A percentile compares a stretch with the other conserved stretches of the same genome.
Evolutionary conservation across 2,888 invertebrate genomes (phyloP).

Genomic region (Augochlorella aurata): DNA sequence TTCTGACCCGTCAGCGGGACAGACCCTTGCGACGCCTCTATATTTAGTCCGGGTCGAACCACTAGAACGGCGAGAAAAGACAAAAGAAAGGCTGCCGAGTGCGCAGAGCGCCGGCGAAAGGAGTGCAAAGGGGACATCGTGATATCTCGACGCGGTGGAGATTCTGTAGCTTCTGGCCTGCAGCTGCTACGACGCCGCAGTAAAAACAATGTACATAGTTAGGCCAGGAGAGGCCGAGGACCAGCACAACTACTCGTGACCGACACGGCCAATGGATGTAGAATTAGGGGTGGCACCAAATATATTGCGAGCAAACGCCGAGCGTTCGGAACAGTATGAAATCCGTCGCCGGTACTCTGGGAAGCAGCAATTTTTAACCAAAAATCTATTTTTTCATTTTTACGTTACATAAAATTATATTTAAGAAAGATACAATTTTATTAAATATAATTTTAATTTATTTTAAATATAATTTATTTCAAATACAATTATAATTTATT

Average conservation of each 20-base stretch:
- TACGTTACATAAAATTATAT: too few species aligned
- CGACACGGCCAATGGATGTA: conserved; percentile 22
- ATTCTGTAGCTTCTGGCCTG: conserved; percentile 62
- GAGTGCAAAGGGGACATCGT: conserved; percentile 56
- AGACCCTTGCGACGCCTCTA: conserved; percentile 71
- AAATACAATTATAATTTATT: too few species aligned
- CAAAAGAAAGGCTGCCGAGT: conserved; percentile 62
- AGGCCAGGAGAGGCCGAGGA: conserved; percentile 24
- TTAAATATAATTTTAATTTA: too few species aligned
- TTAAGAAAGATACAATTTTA: too few species aligned
- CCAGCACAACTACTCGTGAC: conserved; percentile 1
- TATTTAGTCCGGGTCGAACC: conserved; percentile 69
- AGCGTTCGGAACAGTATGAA: neutral
- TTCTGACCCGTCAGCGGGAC: conserved; percentile 71
- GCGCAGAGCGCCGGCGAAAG: conserved; percentile 45
- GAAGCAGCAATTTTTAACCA: too few species aligned
- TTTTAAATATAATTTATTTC: too few species aligned
- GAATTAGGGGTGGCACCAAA: conserved; percentile 10
- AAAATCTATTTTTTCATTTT: too few species aligned
- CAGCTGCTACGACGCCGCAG: conserved; percentile 54
- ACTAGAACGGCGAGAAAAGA: conserved; percentile 69
- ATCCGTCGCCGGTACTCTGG: neutral
- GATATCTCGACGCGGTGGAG: conserved; percentile 56
- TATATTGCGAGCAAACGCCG: neutral
- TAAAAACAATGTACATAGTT: conserved; percentile 51